Percentiles rank a stretch among this genome's conserved stretches.
phyloP scores from a whole-genome alignment of 1,140 invertebrate species.

The Lepidurus arcticus region DNA sequence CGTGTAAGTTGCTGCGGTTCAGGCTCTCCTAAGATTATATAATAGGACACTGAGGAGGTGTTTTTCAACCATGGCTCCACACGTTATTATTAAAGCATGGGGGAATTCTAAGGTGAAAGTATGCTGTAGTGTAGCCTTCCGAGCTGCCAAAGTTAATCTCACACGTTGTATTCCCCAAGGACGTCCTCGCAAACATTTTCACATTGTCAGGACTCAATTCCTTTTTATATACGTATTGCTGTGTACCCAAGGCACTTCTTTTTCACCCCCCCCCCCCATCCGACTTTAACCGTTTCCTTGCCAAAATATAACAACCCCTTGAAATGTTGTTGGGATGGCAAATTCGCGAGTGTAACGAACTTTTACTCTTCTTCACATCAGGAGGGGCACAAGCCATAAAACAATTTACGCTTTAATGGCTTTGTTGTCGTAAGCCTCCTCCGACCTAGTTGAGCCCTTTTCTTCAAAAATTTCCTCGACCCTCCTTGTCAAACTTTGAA shows the following conservation, averaged over 20 bases:
- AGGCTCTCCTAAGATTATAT: conserved; percentile 7
- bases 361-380: background rate
- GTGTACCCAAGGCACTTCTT: too few species aligned
- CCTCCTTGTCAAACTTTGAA: background rate
- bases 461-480: background rate
- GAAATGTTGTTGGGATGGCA: background rate
- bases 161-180: background rate
- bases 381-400: conserved; percentile 9
- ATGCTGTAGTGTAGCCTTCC: background rate
- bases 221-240: too few species aligned
- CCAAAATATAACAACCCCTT: too few species aligned
- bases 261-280: too few species aligned
- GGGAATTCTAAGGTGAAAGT: conserved; percentile 12
- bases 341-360: conserved; percentile 2
- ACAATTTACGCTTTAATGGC: conserved; percentile 22
- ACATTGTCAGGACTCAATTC: too few species aligned
- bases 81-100: background rate
- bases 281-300: too few species aligned
- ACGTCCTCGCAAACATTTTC: background rate
- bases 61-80: background rate
- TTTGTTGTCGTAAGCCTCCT: conserved; percentile 18
- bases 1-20: conserved; percentile 17
- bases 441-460: conserved; percentile 17
- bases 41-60: background rate
- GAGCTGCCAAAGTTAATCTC: background rate